Evolutionary conservation across 2,797 vertebrate genomes (phyloP), one percentile per base, ranked within the genome.

Genomic region (Craterocephalus amniculus): DNA sequence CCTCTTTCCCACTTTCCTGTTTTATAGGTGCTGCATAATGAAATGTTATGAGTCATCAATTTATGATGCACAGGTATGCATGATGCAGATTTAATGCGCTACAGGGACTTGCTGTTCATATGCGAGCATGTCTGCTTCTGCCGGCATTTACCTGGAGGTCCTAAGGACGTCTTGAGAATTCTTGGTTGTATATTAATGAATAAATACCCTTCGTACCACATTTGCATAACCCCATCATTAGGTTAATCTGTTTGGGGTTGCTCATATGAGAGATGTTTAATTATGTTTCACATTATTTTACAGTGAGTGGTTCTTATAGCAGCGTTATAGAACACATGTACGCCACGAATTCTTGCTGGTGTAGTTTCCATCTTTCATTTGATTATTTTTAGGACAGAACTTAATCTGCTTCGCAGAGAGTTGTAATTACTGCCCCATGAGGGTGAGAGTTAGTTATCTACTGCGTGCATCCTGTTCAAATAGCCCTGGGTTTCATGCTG

Each of bases 1-100:
- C 51, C 5, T 35, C 24, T 31, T 26, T 26, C 18, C 29, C 6
- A 32, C 22, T 4, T 63, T 35, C 26, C 18, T 22, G n/a, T 55
- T 31, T 14, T 59, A 31, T 35, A n/a, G 12, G 22, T 24, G 8
- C 43, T n/a, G 6, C 32, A 14, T 36, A 27, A 36, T 35, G 13
- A 51, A 51, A 18, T n/a, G 18, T 36, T 4, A 66, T n/a, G n/a
- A n/a, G n/a, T n/a, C n/a, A n/a, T n/a, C n/a, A n/a, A n/a, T n/a
- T 59, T 54, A 43, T 0, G 32, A 34, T 57, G 59, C 43, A 24
- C 20, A 45, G 32, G 26, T 34, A 67, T 49, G 32, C 13, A n/a
- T 24, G 16, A 57, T 61, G n/a, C n/a, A 24, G 18, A 27, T 40
- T 51, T 68, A 68, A 58, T 58, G 0, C 45, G 55, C 73, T 64